These are phyloP conservation scores for Labroides dimidiatus DNA, from an alignment of 2,797 vertebrate species.

Conservation along the genomic window DNA sequence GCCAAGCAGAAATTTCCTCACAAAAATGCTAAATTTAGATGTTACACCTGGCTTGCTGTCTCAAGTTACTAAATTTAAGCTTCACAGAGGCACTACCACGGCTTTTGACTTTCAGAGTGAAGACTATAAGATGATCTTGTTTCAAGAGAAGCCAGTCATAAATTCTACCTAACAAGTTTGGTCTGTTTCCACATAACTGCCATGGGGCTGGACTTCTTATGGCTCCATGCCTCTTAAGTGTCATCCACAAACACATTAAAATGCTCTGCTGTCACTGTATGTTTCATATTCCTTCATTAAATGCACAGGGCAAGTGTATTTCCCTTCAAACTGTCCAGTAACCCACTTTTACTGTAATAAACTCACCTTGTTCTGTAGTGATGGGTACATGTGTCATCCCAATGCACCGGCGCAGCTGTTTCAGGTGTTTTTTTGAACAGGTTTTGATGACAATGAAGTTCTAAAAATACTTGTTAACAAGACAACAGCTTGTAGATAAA, in stretches of 20 bases:
- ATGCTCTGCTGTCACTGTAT: background rate
- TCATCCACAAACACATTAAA: background rate
- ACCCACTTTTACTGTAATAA: slow-evolving; percentile 1
- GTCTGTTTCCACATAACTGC: background rate
- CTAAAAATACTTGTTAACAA: background rate
- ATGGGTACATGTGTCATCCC: background rate
- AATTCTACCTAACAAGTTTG: background rate
- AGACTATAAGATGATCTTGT: background rate
- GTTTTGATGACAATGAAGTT: background rate
- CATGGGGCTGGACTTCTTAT: background rate
- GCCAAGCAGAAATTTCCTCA: no score
- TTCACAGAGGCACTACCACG: background rate
- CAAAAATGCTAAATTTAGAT: background rate
- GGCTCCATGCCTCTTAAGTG: background rate
- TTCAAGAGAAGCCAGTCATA: background rate
- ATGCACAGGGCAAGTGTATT: background rate
- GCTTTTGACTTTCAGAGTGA: background rate
- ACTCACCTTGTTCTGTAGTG: background rate
- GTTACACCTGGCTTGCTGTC: background rate
- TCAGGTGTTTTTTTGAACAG: background rate
- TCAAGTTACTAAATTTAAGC: no score
- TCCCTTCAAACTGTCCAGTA: background rate
- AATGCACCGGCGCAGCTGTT: background rate
- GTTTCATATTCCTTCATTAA: slow-evolving; percentile 16
- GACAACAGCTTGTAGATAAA: background rate